Evolutionary conservation across 2,888 invertebrate species (phyloP), one percentile per base, ranked within the genome.

Genomic region (Altica lythri): DNA sequence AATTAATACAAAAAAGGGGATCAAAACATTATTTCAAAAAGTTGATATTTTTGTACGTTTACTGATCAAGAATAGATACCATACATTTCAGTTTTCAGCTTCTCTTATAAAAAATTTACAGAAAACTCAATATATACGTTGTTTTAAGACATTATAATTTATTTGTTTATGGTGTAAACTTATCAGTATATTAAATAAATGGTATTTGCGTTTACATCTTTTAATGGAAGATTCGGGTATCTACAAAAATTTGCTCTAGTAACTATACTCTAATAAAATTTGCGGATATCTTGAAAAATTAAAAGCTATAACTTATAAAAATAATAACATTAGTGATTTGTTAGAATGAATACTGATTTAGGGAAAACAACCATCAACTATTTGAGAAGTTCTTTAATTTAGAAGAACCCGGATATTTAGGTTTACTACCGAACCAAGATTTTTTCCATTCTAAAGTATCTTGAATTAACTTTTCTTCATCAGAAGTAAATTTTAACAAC

Each of bases 401-500:
- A 65, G 80, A 80, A 13, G 79, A 79, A 50, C 75, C 76, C 13
- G 56, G 40, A 38, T 83, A 75, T 68, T 82, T 83, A 2, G 77
- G 86, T 75, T 78, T 78, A 8, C 79, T 75, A 2, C 83, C 83
- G 72, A 86, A 88, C 88, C 86, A 88, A 4, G 86, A 87, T 81
- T 82, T 85, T 69, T 84, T 86, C 85, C 85, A 87, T 62, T 86
- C 86, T 55, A 91, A 74, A 0, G 91, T 90, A 65, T 91, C 89
- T 46, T 89, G 62, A 4, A 95, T 80, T 5, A 93, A 75, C 66
- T 88, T 86, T 71, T 95, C 94, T 76, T 95, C 95, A 68, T 94
- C 94, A 14, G 86, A 83, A 0, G 88, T 87, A 58, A 95, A 87
- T 58, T 91, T 85, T 19, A 95, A 80, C 48, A 95, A 77, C 0